phyloP scores from a whole-genome alignment of 2,113 vertebrate species.

The Oriolus oriolus region DNA sequence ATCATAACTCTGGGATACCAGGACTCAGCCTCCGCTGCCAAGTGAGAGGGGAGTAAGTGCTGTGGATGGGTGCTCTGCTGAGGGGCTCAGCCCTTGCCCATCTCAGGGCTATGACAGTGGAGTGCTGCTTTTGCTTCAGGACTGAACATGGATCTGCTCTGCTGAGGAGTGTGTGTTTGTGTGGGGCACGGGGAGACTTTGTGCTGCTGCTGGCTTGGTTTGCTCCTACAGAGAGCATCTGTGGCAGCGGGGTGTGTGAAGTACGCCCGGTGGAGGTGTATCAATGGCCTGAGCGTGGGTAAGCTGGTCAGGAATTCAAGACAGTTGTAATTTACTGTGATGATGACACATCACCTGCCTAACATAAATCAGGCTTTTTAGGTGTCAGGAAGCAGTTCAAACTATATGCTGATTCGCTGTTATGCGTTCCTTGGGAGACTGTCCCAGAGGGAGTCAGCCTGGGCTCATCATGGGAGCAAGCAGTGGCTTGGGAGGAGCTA shows the following conservation, averaged over 20 bases:
- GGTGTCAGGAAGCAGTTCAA: neutral
- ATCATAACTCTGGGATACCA: rapidly evolving
- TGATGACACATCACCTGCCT: neutral
- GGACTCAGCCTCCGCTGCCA: rapidly evolving
- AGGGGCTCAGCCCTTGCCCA: neutral
- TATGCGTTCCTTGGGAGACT: neutral
- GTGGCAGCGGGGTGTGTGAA: rapidly evolving
- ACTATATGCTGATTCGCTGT: neutral
- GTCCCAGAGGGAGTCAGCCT: neutral
- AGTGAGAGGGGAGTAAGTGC: neutral
- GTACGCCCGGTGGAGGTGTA: rapidly evolving
- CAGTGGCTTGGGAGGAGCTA: neutral
- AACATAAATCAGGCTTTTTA: neutral
- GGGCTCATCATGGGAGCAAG: rapidly evolving
- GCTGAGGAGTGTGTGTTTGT: rapidly evolving
- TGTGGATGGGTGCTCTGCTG: neutral
- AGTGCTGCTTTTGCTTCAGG: neutral
- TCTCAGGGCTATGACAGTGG: rapidly evolving
- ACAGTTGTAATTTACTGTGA: neutral
- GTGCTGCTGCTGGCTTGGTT: neutral
- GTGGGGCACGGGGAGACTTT: neutral
- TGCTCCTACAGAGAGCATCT: neutral
- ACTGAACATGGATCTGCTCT: neutral
- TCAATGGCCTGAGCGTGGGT: neutral
- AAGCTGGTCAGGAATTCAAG: neutral